Conservation (phyloP, 2,113 vertebrate genomes). For the Mus musculus region GRCm39 chr4:95700001-95700500, state of each 20-base stretch:
- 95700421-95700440: not conserved
- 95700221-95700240: constrained; percentile 25
- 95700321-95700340: constrained; percentile 74
- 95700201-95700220: not conserved
- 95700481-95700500: not conserved
- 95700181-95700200: not conserved
- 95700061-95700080: not conserved
- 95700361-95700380: constrained; percentile 90
- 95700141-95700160: constrained; percentile 8
- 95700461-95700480: not conserved
- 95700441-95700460: fast-evolving
- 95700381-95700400: constrained; percentile 90
- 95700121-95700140: constrained; percentile 13
- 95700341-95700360: constrained; percentile 95
- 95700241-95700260: not conserved
- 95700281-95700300: not conserved
- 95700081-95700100: not conserved
- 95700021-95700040: not conserved
- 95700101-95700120: not conserved
- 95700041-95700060: not conserved
- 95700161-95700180: not conserved
- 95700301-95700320: not conserved
- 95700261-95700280: not conserved
- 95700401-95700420: constrained; percentile 87
- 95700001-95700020: not conserved